A percentile compares a stretch with the other conserved stretches of the same genome.
These are phyloP conservation scores for Pammene aurita DNA, from an alignment of 2,888 invertebrate genomes.

Conservation along the genomic window DNA sequence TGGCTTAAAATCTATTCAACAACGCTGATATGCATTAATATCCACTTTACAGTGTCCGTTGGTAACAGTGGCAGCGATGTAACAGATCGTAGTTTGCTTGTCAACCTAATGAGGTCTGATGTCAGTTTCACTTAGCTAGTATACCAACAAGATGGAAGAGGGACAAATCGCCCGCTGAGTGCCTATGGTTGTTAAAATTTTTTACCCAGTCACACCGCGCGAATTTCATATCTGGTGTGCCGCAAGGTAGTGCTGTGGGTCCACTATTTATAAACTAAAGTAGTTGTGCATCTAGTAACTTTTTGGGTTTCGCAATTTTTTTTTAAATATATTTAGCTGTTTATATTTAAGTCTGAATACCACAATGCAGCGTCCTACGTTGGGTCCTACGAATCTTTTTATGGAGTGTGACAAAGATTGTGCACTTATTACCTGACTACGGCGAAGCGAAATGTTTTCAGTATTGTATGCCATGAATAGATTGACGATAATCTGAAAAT, in stretches of 20 bases:
- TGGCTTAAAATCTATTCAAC: too few relatives aligned
- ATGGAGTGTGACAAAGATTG: too few relatives aligned
- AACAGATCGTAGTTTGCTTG: neutral
- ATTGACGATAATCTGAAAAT: too few relatives aligned
- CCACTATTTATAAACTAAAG: neutral
- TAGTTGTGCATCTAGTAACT: neutral
- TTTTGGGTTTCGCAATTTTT: neutral
- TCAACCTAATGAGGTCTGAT: conserved; percentile 11
- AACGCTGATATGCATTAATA: too few relatives aligned
- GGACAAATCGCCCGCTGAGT: conserved; percentile 9
- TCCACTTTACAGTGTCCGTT: too few relatives aligned
- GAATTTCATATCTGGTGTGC: neutral
- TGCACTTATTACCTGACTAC: too few relatives aligned
- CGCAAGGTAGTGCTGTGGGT: neutral
- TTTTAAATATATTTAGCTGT: neutral
- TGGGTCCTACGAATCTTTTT: too few relatives aligned
- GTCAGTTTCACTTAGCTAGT: conserved; percentile 20
- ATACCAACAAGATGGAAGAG: conserved; percentile 24
- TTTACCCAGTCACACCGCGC: conserved; percentile 4
- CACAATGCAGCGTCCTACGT: too few relatives aligned
- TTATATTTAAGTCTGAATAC: too few relatives aligned
- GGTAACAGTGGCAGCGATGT: too few relatives aligned
- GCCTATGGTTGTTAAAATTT: conserved; percentile 18
- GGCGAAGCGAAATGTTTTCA: too few relatives aligned
- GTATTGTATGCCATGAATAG: too few relatives aligned